Base-by-base conservation (phyloP, 2,113 vertebrate species). In the Channa argus region DNA sequence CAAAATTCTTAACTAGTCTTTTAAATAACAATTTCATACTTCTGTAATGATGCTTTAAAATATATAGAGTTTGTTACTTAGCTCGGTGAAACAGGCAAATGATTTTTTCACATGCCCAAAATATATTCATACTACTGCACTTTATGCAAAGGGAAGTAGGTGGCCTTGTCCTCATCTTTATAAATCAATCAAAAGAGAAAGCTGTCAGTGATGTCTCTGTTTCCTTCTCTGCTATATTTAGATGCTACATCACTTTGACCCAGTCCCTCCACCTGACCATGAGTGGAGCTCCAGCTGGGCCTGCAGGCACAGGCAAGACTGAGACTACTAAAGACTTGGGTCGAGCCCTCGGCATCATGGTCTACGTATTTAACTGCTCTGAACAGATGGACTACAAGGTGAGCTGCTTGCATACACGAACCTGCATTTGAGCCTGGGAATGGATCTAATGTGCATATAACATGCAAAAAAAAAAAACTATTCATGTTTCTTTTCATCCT, bases 341-440 rank as follows among this genome's bases (percentile, higher is more conserved):
- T 5, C 89, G 97, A 55, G 97, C 97, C 0, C 92, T 98, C 13
- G 97, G 98, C 70, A 92, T 97, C 90, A 98, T 98, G 96, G 97
- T 99, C 63, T 98, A 99, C 0, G 97, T 99, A 46, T 99, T 99
- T 71, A 99, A 99, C 94, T 99, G 98, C 92, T 99, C 98, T 0
- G 96, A 99, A 88, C 98, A 99, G 92, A 98, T 99, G 97, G 98
- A 98, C 91, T 97, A 98, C 90, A 97, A 99, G 97, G 98, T 98
- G 51, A 78, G 69, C 5, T 0, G 5, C n/a, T 6, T 8, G 13
- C 8, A 2, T 43, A n/a, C 15, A 5, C 12, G 10, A 3, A 1
- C 46, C 15, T 56, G 53, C 24, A 6, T 66, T 46, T 3, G 9
- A 71, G 46, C 56, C 3, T 12, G 5, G 12, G 15, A 43, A 62